A percentile compares a stretch with the other conserved stretches of the same genome.
phyloP scores from a whole-genome alignment of 2,888 invertebrate species.

The Tridacna gigas region DNA sequence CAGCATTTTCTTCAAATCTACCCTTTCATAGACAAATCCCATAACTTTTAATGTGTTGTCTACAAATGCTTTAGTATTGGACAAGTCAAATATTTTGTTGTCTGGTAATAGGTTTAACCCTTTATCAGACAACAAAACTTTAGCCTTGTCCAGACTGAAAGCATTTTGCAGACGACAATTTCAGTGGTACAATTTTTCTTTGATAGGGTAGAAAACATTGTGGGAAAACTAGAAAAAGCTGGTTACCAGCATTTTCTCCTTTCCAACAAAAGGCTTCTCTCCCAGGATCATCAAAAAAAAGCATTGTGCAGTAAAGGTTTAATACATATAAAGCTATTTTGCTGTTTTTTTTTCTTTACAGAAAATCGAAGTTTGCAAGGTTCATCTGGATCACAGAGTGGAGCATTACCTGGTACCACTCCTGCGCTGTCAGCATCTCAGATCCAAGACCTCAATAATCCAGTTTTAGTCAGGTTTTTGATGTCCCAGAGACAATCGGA shows the following conservation, averaged over 20 bases:
- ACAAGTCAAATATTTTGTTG: no score
- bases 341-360: conserved; percentile 25
- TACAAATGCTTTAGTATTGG: no score
- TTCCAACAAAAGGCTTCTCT: no score
- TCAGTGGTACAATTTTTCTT: no score
- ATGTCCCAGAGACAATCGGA: conserved; percentile 62
- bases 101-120: no score
- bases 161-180: no score
- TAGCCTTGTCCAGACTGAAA: no score
- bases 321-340: background rate
- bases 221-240: background rate
- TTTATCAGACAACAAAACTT: no score
- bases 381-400: conserved; percentile 51
- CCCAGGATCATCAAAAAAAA: no score
- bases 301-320: background rate
- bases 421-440: conserved; percentile 31
- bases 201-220: no score
- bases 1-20: background rate
- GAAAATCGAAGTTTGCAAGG: conserved; percentile 55
- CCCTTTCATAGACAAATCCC: no score
- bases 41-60: no score
- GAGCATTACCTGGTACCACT: background rate
- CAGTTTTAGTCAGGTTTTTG: conserved; percentile 56
- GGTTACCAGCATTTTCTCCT: background rate
- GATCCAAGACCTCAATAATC: conserved; percentile 40